Conservation (phyloP, 2,113 vertebrate genomes). For the Hydropotes inermis region DNA sequence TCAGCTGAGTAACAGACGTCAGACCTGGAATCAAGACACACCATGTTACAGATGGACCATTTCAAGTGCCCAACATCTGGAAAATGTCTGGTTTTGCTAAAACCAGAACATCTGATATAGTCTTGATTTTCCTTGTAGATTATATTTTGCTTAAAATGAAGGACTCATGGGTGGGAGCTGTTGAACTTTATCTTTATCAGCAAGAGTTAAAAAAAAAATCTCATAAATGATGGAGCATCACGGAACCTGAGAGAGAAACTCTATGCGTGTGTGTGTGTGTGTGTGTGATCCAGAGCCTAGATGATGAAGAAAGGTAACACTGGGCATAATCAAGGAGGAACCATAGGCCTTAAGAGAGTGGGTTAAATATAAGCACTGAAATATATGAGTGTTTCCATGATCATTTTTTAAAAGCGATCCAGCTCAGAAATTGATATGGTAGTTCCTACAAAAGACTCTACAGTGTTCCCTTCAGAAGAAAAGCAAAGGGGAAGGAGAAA, state of each 20-base stretch:
- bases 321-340: neutral
- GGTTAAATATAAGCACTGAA: neutral
- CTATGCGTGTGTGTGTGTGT: accelerated
- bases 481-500: neutral
- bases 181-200: neutral
- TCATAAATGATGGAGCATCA: neutral
- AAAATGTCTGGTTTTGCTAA: neutral
- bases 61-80: neutral
- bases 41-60: neutral
- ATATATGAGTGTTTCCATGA: neutral
- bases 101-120: neutral
- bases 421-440: neutral
- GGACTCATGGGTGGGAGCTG: neutral
- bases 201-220: neutral
- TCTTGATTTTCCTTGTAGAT: neutral
- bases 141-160: neutral
- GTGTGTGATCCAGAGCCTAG: neutral
- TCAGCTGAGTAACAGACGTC: neutral
- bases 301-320: neutral
- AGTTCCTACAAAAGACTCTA: neutral
- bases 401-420: neutral
- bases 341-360: neutral
- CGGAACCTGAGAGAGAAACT: neutral
- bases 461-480: neutral
- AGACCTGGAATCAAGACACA: neutral